Evolutionary conservation across 35 echinoderm and acorn worm species (phyloP), one percentile per base, ranked within the genome.

Genomic region (Ophiothrix spiculata): DNA sequence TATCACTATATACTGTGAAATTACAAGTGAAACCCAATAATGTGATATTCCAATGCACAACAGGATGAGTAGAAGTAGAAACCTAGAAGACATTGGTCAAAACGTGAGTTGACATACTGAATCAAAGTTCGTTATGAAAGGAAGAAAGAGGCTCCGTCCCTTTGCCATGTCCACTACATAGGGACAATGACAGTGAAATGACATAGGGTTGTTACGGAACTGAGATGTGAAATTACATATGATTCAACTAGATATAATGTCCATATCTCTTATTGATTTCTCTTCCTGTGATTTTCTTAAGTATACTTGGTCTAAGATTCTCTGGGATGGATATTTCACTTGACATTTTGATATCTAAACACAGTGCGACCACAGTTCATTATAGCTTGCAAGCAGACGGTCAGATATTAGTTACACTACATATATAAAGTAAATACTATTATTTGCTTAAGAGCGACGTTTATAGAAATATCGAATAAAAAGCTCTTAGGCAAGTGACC

Each of bases 341-440:
- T 69, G 60, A 69, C 60, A 49, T 69, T 69, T 69, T 69, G 60
- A 69, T 25, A 25, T 28, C 16, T 69, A 69, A 69, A 69, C 60
- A 69, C 29, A 15, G 60, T 28, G 29, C 60, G 60, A 69, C 8
- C 60, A 69, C 60, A 69, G 60, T 69, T 69, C 42, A 69, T 69
- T 69, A 69, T 69, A 49, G 60, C 60, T 15, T 69, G 60, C 3
- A 69, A 69, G 60, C 29, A 69, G 16, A 4, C 29, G 42, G 6
- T 25, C 60, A 69, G 60, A n/a, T 69, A 69, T 69, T 69, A 69
- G 42, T n/a, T 69, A 69, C 60, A 69, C 17, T 69, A 69, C 60
- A 69, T 69, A 69, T 69, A n/a, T 49, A 6, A 10, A 69, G 60
- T 28, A 6, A 69, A 69, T 4, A 69, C 16, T 28, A 69, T 25